Conservation (phyloP, 2,888 invertebrate genomes). For the Caenorhabditis sp. region DNA sequence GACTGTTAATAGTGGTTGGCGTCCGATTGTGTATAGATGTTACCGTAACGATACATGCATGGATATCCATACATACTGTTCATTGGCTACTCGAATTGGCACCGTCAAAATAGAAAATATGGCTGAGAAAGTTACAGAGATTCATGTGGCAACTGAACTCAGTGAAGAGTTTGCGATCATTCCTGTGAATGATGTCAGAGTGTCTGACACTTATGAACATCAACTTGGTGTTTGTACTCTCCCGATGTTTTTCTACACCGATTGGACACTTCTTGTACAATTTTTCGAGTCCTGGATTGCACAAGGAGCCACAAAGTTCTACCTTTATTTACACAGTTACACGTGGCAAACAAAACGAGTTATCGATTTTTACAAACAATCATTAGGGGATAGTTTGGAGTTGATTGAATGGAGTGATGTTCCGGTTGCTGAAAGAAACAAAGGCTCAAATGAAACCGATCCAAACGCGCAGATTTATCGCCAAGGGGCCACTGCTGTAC, state of each 20-base stretch:
- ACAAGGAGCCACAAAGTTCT: slow-evolving; percentile 60
- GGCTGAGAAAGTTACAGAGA: slow-evolving; percentile 8
- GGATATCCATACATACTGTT: slow-evolving; percentile 39
- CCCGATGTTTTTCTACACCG: slow-evolving; percentile 55
- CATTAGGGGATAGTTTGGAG: slow-evolving; percentile 40
- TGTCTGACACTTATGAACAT: not conserved
- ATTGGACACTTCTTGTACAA: slow-evolving; percentile 50
- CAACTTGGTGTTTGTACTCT: slow-evolving; percentile 53
- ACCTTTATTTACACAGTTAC: slow-evolving; percentile 54
- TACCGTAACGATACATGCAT: slow-evolving; percentile 38
- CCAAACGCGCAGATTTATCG: slow-evolving; percentile 37
- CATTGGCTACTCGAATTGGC: slow-evolving; percentile 40
- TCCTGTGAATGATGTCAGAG: slow-evolving; percentile 45
- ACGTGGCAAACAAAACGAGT: slow-evolving; percentile 37
- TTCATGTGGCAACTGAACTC: slow-evolving; percentile 21
- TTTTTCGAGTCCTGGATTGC: slow-evolving; percentile 61
- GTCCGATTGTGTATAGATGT: slow-evolving; percentile 25
- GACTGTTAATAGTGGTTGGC: slow-evolving; percentile 17
- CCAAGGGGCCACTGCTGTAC: slow-evolving; percentile 41
- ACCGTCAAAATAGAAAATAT: slow-evolving; percentile 13
- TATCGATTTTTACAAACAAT: slow-evolving; percentile 43
- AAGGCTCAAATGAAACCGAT: slow-evolving; percentile 28
- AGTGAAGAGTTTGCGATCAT: slow-evolving; percentile 31
- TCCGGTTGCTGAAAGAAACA: slow-evolving; percentile 31
- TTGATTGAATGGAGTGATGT: slow-evolving; percentile 49